Evolutionary conservation across 2,888 invertebrate genomes (phyloP).

Genomic region (Hirtodrosophila trivittata): DNA sequence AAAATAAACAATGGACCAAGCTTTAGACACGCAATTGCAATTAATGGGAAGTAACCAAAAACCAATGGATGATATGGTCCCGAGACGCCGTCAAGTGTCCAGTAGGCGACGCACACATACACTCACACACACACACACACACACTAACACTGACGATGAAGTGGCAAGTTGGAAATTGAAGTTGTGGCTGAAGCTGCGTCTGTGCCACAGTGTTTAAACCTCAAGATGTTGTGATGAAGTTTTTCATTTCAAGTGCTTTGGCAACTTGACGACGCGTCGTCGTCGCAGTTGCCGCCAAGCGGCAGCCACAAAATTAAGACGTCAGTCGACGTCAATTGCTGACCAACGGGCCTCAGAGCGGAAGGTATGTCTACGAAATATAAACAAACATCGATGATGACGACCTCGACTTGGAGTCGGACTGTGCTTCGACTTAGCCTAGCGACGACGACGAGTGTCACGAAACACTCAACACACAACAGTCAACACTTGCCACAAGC

Average conservation of each 20-base stretch:
- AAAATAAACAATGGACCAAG: slow-evolving; percentile 68
- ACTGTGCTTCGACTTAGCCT: slow-evolving; percentile 16
- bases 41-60: slow-evolving; percentile 80
- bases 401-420: slow-evolving; percentile 28
- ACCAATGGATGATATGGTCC: slow-evolving; percentile 47
- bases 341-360: slow-evolving; percentile 47
- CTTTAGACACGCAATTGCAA: slow-evolving; percentile 82
- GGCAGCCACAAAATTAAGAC: slow-evolving; percentile 70
- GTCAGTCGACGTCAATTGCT: slow-evolving; percentile 73
- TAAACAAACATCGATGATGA: slow-evolving; percentile 62
- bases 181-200: slow-evolving; percentile 22
- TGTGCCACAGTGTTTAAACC: slow-evolving; percentile 11
- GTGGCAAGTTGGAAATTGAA: slow-evolving; percentile 45
- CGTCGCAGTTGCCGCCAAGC: slow-evolving; percentile 15
- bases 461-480: slow-evolving; percentile 42
- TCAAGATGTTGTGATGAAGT: slow-evolving; percentile 51
- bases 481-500: slow-evolving; percentile 7
- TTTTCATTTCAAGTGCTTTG: slow-evolving; percentile 65
- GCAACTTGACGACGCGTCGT: slow-evolving; percentile 56
- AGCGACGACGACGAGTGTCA: slow-evolving; percentile 52
- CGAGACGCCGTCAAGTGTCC: slow-evolving; percentile 71
- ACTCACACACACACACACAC: slow-evolving; percentile 29
- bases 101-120: slow-evolving; percentile 49
- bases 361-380: slow-evolving; percentile 63
- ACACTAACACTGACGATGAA: slow-evolving; percentile 38